These are phyloP conservation scores for Stenichneumon culpator DNA, from an alignment of 2,888 invertebrate genomes.

Conservation along the genomic window DNA sequence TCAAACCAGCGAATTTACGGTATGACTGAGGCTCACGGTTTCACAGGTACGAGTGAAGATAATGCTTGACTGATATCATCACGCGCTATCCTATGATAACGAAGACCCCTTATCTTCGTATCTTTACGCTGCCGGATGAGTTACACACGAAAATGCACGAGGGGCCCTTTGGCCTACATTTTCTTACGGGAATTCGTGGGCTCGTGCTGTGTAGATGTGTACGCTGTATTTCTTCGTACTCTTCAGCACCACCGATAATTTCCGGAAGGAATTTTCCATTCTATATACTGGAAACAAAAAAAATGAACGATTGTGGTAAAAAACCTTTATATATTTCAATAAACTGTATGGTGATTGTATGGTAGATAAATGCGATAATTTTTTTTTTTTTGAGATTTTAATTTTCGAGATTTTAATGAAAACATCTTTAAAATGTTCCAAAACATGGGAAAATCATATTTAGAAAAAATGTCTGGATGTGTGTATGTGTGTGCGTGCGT, in stretches of 20 bases:
- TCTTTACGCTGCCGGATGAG: constrained; percentile 65
- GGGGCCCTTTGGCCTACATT: constrained; percentile 74
- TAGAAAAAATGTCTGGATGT: too few relatives aligned
- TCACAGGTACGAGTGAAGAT: constrained; percentile 69
- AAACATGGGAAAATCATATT: too few relatives aligned
- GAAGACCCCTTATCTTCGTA: constrained; percentile 75
- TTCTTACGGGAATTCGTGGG: constrained; percentile 27
- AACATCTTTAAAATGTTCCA: too few relatives aligned
- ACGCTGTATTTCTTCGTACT: background rate
- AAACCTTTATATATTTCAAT: background rate
- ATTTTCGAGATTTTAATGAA: too few relatives aligned
- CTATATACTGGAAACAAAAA: background rate
- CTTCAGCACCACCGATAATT: background rate
- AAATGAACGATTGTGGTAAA: background rate
- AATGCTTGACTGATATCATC: constrained; percentile 77
- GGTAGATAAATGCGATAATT: too few relatives aligned
- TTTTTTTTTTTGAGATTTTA: too few relatives aligned
- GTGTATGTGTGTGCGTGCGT: too few relatives aligned
- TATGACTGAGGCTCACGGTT: constrained; percentile 56
- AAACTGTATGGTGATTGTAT: background rate
- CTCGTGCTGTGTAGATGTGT: background rate
- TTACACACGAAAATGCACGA: constrained; percentile 57
- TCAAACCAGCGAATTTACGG: constrained; percentile 46
- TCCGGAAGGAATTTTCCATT: background rate
- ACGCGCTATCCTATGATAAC: constrained; percentile 77